Evolutionary conservation across 2,797 vertebrate genomes (phyloP).

Genomic region (Pangasius sanitwongsei): DNA sequence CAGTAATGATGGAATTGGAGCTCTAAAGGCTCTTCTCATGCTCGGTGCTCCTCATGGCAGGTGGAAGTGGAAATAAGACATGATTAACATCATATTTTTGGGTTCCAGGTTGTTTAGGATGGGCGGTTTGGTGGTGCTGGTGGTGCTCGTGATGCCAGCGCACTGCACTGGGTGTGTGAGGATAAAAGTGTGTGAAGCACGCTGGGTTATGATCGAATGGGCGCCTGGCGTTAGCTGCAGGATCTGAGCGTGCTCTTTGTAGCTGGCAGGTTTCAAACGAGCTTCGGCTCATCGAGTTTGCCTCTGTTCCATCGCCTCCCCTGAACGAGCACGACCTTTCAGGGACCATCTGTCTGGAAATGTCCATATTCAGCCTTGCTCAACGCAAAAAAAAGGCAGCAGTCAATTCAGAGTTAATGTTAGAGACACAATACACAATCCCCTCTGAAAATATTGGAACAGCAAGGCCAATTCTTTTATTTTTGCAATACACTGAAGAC

Average conservation of each 20-base stretch:
- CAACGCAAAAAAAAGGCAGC: not conserved
- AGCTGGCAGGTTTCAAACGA: conserved; percentile 75
- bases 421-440: not conserved
- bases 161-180: conserved; percentile 19
- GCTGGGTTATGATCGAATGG: conserved; percentile 60
- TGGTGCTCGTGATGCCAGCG: not conserved
- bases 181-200: conserved; percentile 51
- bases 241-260: conserved; percentile 67
- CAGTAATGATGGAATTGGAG: too few species aligned
- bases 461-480: not conserved
- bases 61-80: not conserved
- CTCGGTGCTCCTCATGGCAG: not conserved
- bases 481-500: not conserved
- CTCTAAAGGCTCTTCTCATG: not conserved
- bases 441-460: not conserved
- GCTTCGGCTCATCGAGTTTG: conserved; percentile 51
- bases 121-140: not conserved
- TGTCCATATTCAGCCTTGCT: not conserved
- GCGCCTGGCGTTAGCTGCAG: conserved; percentile 57
- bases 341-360: conserved; percentile 32
- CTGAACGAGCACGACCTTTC: conserved; percentile 44
- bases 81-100: not conserved
- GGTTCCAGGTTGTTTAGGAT: not conserved
- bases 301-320: conserved; percentile 44
- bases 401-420: not conserved